A percentile compares a stretch with the other conserved stretches of the same genome.
These are phyloP conservation scores for Gnathonemus echidnorhynchus DNA, from an alignment of 2,113 vertebrate species.

Conservation along the genomic window DNA sequence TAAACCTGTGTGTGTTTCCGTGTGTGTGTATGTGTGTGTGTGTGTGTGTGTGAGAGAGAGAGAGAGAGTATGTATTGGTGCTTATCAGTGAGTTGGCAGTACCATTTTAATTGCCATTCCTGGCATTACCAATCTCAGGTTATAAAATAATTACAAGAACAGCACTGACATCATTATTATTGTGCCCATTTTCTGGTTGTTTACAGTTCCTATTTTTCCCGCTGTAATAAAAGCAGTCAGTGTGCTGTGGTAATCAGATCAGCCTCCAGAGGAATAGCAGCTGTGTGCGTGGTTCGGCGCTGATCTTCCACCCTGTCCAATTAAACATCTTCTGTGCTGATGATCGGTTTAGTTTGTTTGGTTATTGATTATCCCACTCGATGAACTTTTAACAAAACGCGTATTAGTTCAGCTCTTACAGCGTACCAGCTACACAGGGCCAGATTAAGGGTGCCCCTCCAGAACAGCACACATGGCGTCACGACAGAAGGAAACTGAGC, in stretches of 20 bases:
- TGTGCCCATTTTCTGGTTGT: neutral
- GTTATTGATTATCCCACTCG: neutral
- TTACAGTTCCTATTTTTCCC: neutral
- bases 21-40: neutral
- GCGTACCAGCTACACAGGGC: neutral
- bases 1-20: neutral
- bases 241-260: neutral
- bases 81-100: neutral
- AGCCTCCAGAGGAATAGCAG: neutral
- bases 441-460: neutral
- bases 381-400: slow-evolving; percentile 17
- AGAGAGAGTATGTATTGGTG: neutral
- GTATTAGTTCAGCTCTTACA: slow-evolving; percentile 17
- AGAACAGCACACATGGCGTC: neutral
- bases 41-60: neutral
- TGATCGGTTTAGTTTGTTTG: slow-evolving; percentile 4
- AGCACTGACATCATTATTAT: neutral
- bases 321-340: slow-evolving; percentile 18
- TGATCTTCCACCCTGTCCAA: slow-evolving; percentile 29
- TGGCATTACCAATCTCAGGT: neutral
- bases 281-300: slow-evolving; percentile 14
- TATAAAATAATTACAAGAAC: neutral
- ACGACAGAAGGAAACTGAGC: neutral
- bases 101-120: neutral
- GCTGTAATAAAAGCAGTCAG: neutral